Evolutionary conservation across 2,888 invertebrate genomes (phyloP).

Genomic region (Stomorhina lunata): DNA sequence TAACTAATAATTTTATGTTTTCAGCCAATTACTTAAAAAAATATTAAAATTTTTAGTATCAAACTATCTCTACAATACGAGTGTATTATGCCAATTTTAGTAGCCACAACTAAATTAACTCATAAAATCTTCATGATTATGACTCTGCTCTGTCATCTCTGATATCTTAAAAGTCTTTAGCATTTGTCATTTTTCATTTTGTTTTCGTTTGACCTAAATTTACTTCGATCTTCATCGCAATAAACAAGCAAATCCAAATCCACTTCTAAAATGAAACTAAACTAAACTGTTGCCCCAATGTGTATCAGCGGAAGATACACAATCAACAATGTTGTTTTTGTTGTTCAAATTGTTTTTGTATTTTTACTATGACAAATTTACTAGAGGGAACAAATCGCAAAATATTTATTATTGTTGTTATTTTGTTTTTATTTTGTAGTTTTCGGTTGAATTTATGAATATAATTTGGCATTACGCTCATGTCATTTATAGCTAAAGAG

Average conservation of each 20-base stretch:
- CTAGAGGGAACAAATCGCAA: conserved; percentile 27
- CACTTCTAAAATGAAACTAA: too few relatives aligned
- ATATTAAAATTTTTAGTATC: too few relatives aligned
- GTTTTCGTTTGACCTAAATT: conserved; percentile 61
- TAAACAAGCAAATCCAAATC: neutral
- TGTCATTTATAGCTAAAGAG: conserved; percentile 10
- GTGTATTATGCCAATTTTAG: neutral
- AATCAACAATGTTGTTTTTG: neutral
- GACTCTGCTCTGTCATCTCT: too few relatives aligned
- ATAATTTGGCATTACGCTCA: conserved; percentile 34
- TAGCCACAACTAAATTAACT: neutral
- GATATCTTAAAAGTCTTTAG: conserved; percentile 7
- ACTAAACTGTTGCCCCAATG: conserved; percentile 15
- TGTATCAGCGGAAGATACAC: neutral
- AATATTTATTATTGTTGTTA: conserved; percentile 20
- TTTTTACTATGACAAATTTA: conserved; percentile 26
- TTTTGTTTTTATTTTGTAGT: neutral
- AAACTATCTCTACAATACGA: too few relatives aligned
- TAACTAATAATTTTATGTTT: too few relatives aligned
- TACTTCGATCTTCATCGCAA: conserved; percentile 33
- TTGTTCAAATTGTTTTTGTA: conserved; percentile 12
- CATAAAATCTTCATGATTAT: too few relatives aligned
- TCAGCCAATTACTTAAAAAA: too few relatives aligned
- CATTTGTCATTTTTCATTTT: conserved; percentile 29
- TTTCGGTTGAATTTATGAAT: neutral